Conservation (phyloP, 2,888 invertebrate species). For the Kuschelorhynchus macadamiae region DNA sequence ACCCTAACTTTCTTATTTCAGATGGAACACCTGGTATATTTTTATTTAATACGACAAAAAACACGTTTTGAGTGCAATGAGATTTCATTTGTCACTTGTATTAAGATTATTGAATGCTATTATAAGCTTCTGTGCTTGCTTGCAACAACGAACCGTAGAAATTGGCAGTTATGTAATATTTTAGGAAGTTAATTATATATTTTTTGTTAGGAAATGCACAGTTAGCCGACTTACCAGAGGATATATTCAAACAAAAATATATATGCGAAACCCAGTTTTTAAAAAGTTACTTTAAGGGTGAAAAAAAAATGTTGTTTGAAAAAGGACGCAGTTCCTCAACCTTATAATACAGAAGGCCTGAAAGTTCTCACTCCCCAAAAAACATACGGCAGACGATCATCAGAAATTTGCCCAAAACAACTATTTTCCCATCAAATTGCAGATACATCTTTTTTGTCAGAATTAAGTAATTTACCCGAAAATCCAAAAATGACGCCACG, state of each 20-base stretch:
- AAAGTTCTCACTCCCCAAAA: slow-evolving; percentile 2
- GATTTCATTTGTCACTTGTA: too few relatives aligned
- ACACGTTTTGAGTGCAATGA: too few relatives aligned
- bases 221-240: too few relatives aligned
- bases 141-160: slow-evolving; percentile 1
- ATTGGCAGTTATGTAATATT: slow-evolving; percentile 1
- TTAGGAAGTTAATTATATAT: slow-evolving; percentile 1
- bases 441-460: slow-evolving; percentile 1
- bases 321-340: slow-evolving; percentile 2
- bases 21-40: too few relatives aligned
- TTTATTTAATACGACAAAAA: too few relatives aligned
- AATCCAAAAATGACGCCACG: slow-evolving; percentile 4
- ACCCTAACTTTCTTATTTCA: too few relatives aligned
- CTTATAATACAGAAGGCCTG: slow-evolving; percentile 2
- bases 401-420: slow-evolving; percentile 1
- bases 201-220: slow-evolving; percentile 3
- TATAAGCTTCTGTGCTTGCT: slow-evolving; percentile 5
- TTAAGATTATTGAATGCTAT: too few relatives aligned
- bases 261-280: background rate
- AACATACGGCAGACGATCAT: slow-evolving; percentile 4
- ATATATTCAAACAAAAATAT: slow-evolving; percentile 3
- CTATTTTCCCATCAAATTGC: slow-evolving; percentile 1
- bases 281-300: background rate
- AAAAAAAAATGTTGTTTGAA: background rate
- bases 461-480: slow-evolving; percentile 2